Base-by-base conservation (phyloP, 2,888 invertebrate genomes). In the Mystacides longicornis region DNA sequence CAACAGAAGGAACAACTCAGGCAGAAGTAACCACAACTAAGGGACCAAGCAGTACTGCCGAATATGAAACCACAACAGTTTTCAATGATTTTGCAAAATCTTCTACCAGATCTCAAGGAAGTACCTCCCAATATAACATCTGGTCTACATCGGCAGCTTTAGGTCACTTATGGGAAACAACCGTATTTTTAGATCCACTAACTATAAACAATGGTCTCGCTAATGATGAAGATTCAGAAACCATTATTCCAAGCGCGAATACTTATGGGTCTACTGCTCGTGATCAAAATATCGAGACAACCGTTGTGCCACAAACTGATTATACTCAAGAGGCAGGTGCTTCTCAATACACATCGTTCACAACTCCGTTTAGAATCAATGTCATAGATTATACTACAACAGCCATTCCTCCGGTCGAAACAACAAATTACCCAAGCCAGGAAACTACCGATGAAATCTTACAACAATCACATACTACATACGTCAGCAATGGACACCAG, bases 181-280 rank as follows among this genome's bases (percentile, higher is more conserved):
- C 87, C 0, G 80, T 84, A 9, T 80, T 80, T 60, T 71, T 87
- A 5, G 86, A 89, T 67, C 89, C 89, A 0, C 76, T 83, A 23
- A 81, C 82, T 21, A 79, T 89, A 16, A 89, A 89, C 65, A 83
- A 86, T 56, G 84, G 81, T 0, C 65, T 86, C 7, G 73, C 73
- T 63, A 64, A 62, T 0, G 74, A 78, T 60, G 65, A 69, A 9
- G 66, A 64, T 33, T 70, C 69, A 11, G 62, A 56, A 27, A 66
- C 65, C 5, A 64, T 65, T 5, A 68, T 67, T 2, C 51, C 62
- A 2, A 75, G 73, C 57, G 71, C 76, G 1, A 65, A 68, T 67
- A 75, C 68, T 61, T 74, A 47, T 66, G 66, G 59, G 62, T 68
- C 22, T 67, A 49, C 43, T 59, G 45, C 67, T 59, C 20, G 31